phyloP scores from a whole-genome alignment of 2,888 invertebrate genomes.

The Axea sp. region DNA sequence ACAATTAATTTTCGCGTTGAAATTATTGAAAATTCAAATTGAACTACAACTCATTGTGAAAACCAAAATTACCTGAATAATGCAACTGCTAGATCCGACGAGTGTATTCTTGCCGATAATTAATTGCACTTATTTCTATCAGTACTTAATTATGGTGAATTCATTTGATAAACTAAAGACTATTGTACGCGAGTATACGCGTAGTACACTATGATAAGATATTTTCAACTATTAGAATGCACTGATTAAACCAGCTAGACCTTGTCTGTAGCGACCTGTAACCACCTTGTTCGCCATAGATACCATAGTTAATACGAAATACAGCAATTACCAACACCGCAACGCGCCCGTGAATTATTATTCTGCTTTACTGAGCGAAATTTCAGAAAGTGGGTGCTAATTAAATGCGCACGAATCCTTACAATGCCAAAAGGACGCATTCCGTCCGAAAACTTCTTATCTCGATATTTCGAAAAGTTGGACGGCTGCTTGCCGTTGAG shows the following conservation, averaged over 20 bases:
- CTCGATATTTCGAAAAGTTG: constrained; percentile 45
- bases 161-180: constrained; percentile 50
- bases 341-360: constrained; percentile 41
- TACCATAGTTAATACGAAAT: constrained; percentile 42
- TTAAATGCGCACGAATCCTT: constrained; percentile 29
- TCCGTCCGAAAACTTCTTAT: constrained; percentile 39
- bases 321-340: constrained; percentile 53
- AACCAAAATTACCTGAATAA: constrained; percentile 36
- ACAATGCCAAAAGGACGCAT: constrained; percentile 41
- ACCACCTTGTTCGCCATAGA: constrained; percentile 18
- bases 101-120: constrained; percentile 38
- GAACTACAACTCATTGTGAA: constrained; percentile 30
- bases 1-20: constrained; percentile 18
- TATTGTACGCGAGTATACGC: constrained; percentile 2
- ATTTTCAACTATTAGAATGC: constrained; percentile 45
- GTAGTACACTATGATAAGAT: constrained; percentile 11
- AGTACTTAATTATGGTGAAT: constrained; percentile 47
- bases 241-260: constrained; percentile 48
- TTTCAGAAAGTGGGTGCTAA: constrained; percentile 35
- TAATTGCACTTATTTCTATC: constrained; percentile 44
- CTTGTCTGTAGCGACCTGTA: constrained; percentile 46
- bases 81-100: constrained; percentile 18
- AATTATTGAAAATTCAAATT: constrained; percentile 46
- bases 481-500: constrained; percentile 11
- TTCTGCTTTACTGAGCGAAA: constrained; percentile 26